Evolutionary conservation across 2,888 invertebrate species (phyloP).

Genomic region (Mimas tiliae): DNA sequence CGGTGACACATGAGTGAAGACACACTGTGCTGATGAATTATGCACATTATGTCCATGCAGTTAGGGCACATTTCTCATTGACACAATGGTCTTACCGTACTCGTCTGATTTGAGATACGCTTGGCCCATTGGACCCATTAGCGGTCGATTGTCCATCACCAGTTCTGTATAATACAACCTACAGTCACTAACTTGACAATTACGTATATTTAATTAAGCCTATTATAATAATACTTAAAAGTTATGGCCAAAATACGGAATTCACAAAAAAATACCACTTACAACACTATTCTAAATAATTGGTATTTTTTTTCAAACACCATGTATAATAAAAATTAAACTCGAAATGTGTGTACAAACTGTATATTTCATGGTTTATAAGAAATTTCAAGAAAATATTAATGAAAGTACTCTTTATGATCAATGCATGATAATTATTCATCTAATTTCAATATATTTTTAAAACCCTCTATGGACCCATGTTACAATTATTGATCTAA

Average conservation of each 20-base stretch:
- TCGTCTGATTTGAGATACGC: conserved; percentile 93
- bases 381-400: neutral
- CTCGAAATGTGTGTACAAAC: neutral
- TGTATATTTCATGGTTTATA: no score
- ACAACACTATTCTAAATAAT: neutral
- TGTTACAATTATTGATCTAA: no score
- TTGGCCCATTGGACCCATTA: conserved; percentile 91
- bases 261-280: neutral
- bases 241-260: neutral
- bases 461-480: no score
- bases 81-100: conserved; percentile 88
- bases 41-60: conserved; percentile 76
- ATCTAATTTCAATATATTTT: no score
- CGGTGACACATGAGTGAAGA: conserved; percentile 30
- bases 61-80: conserved; percentile 66
- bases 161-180: conserved; percentile 81
- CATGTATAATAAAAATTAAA: neutral
- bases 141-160: conserved; percentile 91
- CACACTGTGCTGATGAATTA: conserved; percentile 54
- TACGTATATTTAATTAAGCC: neutral
- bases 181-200: conserved; percentile 49
- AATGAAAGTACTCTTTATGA: neutral
- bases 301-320: neutral
- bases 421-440: neutral
- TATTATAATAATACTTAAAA: neutral